Conservation (phyloP, 2,797 vertebrate genomes). For the Gobionotothen gibberifrons region DNA sequence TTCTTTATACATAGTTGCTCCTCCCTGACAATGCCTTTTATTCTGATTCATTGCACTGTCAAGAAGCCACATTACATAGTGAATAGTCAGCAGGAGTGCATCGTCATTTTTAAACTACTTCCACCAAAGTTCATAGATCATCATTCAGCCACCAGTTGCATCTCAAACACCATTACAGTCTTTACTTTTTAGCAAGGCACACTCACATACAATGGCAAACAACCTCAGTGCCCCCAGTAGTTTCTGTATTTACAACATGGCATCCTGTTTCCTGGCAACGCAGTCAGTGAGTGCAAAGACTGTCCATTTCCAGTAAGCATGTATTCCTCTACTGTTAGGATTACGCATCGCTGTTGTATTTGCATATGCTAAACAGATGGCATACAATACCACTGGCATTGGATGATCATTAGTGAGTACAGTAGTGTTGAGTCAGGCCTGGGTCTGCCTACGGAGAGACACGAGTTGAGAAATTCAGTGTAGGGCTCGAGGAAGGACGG, state of each 20-base stretch:
- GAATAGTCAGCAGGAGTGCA: slow-evolving; percentile 26
- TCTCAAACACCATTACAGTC: slow-evolving; percentile 2
- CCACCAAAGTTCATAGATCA: slow-evolving; percentile 39
- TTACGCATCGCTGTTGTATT: slow-evolving; percentile 13
- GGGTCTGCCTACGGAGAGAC: slow-evolving; percentile 4
- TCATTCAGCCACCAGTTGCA: slow-evolving; percentile 25
- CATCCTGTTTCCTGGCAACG: slow-evolving; percentile 83
- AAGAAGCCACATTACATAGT: slow-evolving; percentile 21
- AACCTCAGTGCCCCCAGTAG: slow-evolving; percentile 39
- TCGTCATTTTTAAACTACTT: slow-evolving; percentile 36
- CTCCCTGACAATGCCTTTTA: slow-evolving; percentile 23
- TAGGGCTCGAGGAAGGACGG: neutral
- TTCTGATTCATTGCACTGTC: slow-evolving; percentile 45
- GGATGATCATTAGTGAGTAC: slow-evolving; percentile 25
- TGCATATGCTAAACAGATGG: slow-evolving; percentile 45
- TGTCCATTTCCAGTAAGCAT: slow-evolving; percentile 51
- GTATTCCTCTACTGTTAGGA: slow-evolving; percentile 33
- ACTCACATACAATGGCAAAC: neutral
- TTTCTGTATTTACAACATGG: slow-evolving; percentile 63
- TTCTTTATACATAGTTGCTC: slow-evolving; percentile 18
- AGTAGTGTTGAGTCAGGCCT: slow-evolving; percentile 19
- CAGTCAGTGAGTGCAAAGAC: slow-evolving; percentile 47
- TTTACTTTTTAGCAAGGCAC: slow-evolving; percentile 24
- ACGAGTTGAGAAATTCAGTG: slow-evolving; percentile 2
- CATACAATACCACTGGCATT: slow-evolving; percentile 28